These are phyloP conservation scores for Halcyon chelicuti DNA, from an alignment of 2,797 vertebrate species.

Conservation along the genomic window DNA sequence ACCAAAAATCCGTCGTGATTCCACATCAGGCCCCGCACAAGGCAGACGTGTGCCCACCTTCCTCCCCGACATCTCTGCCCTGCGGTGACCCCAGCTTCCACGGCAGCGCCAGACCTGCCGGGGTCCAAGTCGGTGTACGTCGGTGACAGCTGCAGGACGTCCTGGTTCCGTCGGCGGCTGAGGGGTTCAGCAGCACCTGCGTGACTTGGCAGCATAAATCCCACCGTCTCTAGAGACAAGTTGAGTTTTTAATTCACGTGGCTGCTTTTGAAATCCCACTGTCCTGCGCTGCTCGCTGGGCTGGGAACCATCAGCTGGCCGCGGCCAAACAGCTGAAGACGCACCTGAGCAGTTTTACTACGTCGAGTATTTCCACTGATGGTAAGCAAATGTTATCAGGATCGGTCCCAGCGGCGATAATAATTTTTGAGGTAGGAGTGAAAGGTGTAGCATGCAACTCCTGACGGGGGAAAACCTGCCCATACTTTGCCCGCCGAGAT, in stretches of 20 bases:
- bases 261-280: not conserved
- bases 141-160: not conserved
- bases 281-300: not conserved
- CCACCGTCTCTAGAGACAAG: not conserved
- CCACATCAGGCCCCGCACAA: not conserved
- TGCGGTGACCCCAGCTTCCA: not conserved
- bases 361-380: not conserved
- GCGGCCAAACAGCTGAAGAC: not conserved
- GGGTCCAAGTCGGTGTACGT: not conserved
- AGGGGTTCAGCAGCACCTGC: not conserved
- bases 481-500: not conserved
- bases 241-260: not conserved
- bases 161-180: too few relatives aligned
- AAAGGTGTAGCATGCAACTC: not conserved
- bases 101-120: not conserved
- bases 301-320: not conserved
- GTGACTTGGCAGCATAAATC: not conserved
- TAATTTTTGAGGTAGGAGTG: not conserved
- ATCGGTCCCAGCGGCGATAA: not conserved
- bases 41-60: not conserved
- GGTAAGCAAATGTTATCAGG: not conserved
- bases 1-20: not conserved
- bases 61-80: not conserved
- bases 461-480: not conserved
- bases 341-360: not conserved